Conservation (phyloP, 1,140 invertebrate species). For the Eubasilissa regina region DNA sequence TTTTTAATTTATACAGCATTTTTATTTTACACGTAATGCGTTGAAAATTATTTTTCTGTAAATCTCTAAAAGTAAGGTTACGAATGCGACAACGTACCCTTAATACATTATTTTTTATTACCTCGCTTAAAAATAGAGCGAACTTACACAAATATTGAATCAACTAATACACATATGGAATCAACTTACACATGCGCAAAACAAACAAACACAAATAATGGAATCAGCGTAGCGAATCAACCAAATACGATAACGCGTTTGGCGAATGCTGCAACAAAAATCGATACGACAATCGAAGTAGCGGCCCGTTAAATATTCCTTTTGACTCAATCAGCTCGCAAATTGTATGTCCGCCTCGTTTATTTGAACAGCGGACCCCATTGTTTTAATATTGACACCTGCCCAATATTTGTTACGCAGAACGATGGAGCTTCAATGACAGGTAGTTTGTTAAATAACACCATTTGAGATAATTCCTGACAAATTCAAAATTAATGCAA, state of each 20-base stretch:
- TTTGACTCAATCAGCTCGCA: constrained; percentile 51
- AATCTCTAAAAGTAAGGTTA: too few relatives aligned
- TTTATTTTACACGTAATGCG: too few relatives aligned
- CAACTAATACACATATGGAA: too few relatives aligned
- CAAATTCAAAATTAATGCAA: too few relatives aligned
- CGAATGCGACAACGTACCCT: too few relatives aligned
- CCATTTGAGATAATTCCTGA: not conserved
- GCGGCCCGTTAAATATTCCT: constrained; percentile 50
- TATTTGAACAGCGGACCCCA: constrained; percentile 53
- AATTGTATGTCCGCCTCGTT: constrained; percentile 37
- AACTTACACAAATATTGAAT: too few relatives aligned
- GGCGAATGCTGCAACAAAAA: constrained; percentile 31
- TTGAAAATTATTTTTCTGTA: too few relatives aligned
- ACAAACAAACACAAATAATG: not conserved
- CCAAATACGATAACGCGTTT: not conserved
- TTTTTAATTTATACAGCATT: too few relatives aligned
- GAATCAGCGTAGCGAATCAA: constrained; percentile 11
- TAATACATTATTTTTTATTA: too few relatives aligned
- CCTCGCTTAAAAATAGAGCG: too few relatives aligned
- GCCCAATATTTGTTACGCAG: constrained; percentile 52
- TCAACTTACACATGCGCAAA: not conserved
- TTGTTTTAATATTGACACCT: constrained; percentile 59
- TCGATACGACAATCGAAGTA: constrained; percentile 25
- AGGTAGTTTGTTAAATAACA: constrained; percentile 2
- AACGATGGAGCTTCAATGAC: not conserved